These are phyloP conservation scores for Aurelia sp. DNA, from an alignment of 30 jellyfish, hydroid and myxozoan species.

Conservation along the genomic window DNA sequence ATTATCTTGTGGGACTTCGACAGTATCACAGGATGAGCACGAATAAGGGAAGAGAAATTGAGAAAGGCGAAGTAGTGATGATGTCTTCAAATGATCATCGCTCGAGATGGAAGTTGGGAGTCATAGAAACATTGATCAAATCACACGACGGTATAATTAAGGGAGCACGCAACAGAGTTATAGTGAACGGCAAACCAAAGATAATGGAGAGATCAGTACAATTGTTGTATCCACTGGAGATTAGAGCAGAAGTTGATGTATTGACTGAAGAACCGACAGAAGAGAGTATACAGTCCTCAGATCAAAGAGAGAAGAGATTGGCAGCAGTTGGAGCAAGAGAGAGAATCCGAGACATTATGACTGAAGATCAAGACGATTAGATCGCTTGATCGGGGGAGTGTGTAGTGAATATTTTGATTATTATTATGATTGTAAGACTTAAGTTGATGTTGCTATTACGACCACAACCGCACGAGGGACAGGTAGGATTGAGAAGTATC, in stretches of 20 bases:
- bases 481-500: slow-evolving; percentile 31
- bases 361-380: too few species aligned
- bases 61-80: slow-evolving; percentile 4
- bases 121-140: background rate
- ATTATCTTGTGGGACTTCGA: slow-evolving; percentile 10
- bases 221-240: background rate
- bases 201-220: slow-evolving; percentile 10
- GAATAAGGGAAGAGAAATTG: background rate
- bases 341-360: too few species aligned
- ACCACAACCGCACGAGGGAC: slow-evolving; percentile 31
- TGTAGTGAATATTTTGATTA: too few species aligned
- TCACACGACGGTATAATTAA: background rate
- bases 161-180: background rate
- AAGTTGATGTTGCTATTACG: too few species aligned
- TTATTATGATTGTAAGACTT: too few species aligned
- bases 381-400: too few species aligned
- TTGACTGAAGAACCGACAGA: too few species aligned
- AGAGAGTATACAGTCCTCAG: too few species aligned
- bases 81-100: background rate
- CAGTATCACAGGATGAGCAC: slow-evolving; percentile 14
- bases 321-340: too few species aligned
- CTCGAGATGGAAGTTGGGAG: slow-evolving; percentile 22
- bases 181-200: background rate
- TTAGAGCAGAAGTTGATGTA: background rate
- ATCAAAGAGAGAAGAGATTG: too few species aligned